Conservation (phyloP, 2,888 invertebrate species). For the Trachelus stipa region DNA sequence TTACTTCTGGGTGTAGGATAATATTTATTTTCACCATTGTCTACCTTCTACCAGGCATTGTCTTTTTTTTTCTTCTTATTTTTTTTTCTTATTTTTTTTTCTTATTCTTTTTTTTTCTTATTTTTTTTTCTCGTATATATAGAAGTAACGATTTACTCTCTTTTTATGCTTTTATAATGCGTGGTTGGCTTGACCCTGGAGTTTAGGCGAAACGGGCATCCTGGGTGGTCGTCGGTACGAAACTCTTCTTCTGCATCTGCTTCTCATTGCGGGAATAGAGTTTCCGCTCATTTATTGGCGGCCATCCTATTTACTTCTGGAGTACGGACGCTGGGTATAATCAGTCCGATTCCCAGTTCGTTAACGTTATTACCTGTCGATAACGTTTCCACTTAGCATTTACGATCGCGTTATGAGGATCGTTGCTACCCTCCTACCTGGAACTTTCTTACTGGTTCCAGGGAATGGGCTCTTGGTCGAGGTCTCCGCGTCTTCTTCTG, state of each 20-base stretch:
- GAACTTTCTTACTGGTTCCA: too few species aligned
- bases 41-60: too few species aligned
- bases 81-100: not conserved
- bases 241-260: too few species aligned
- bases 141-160: conserved; percentile 17
- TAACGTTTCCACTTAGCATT: conserved; percentile 11
- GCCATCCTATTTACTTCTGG: too few species aligned
- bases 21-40: too few species aligned
- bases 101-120: not conserved
- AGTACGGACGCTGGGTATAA: too few species aligned
- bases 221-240: conserved; percentile 1
- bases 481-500: too few species aligned
- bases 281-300: too few species aligned
- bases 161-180: conserved; percentile 30
- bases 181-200: conserved; percentile 10
- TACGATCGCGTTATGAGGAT: conserved; percentile 3
- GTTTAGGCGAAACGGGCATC: not conserved
- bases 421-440: too few species aligned
- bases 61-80: not conserved
- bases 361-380: conserved; percentile 12
- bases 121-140: not conserved
- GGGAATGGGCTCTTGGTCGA: too few species aligned
- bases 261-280: too few species aligned
- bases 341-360: not conserved
- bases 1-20: too few species aligned